phyloP scores from a whole-genome alignment of 2,888 invertebrate species.

The Cyclophora punctaria region DNA sequence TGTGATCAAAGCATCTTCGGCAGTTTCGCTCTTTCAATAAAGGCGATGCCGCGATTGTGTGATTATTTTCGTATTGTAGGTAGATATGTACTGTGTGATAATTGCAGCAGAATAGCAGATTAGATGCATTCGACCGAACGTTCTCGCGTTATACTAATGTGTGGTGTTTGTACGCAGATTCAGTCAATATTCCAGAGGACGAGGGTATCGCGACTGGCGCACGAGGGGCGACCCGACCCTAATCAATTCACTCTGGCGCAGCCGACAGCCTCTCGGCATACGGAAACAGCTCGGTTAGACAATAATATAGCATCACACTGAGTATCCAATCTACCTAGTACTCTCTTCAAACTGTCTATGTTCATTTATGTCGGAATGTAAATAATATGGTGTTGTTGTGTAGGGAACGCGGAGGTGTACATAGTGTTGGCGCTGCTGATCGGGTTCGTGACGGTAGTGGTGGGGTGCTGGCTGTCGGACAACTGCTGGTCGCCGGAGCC shows the following conservation, averaged over 20 bases:
- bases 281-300: constrained; percentile 77
- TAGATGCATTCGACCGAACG: constrained; percentile 1
- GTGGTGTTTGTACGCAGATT: constrained; percentile 63
- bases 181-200: constrained; percentile 76
- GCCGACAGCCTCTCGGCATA: constrained; percentile 82
- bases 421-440: constrained; percentile 83
- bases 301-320: constrained; percentile 1
- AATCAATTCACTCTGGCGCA: constrained; percentile 83
- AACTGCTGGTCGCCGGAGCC: constrained; percentile 87
- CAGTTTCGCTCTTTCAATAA: constrained; percentile 54
- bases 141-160: constrained; percentile 1
- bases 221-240: constrained; percentile 81
- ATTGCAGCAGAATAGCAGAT: constrained; percentile 16
- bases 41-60: constrained; percentile 34
- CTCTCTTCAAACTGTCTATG: background rate
- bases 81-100: constrained; percentile 28
- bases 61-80: constrained; percentile 47
- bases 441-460: constrained; percentile 82
- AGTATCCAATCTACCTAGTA: background rate
- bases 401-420: constrained; percentile 84
- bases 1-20: constrained; percentile 52
- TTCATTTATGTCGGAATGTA: background rate
- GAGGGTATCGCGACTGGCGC: constrained; percentile 82
- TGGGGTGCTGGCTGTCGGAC: constrained; percentile 85
- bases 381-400: background rate